These are phyloP conservation scores for Triplophysa bombifrons DNA, from an alignment of 2,797 vertebrate genomes.

Conservation along the genomic window DNA sequence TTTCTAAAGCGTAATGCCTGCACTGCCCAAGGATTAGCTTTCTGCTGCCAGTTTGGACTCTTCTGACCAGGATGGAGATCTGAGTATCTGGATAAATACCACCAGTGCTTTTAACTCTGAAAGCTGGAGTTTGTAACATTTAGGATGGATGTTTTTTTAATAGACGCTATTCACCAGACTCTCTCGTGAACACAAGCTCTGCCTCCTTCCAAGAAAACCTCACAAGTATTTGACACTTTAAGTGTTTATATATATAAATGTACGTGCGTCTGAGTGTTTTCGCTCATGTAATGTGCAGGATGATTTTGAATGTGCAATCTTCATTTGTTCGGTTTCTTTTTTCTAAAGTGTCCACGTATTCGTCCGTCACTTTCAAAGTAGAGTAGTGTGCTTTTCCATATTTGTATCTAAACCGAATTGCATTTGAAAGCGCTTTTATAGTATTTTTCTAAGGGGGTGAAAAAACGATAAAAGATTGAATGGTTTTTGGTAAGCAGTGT, in stretches of 20 bases:
- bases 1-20: not conserved
- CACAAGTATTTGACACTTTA: slow-evolving; percentile 58
- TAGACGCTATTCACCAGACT: slow-evolving; percentile 15
- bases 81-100: slow-evolving; percentile 37
- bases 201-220: slow-evolving; percentile 50
- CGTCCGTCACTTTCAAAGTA: slow-evolving; percentile 72
- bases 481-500: slow-evolving; percentile 73
- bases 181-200: slow-evolving; percentile 41
- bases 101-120: slow-evolving; percentile 44
- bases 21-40: slow-evolving; percentile 38
- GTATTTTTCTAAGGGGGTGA: slow-evolving; percentile 79
- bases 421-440: slow-evolving; percentile 79
- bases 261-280: slow-evolving; percentile 58
- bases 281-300: slow-evolving; percentile 49
- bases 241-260: slow-evolving; percentile 44
- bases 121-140: slow-evolving; percentile 23
- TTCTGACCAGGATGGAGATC: slow-evolving; percentile 19
- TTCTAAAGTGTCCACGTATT: slow-evolving; percentile 68
- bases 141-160: slow-evolving; percentile 20
- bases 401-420: slow-evolving; percentile 73
- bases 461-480: slow-evolving; percentile 64
- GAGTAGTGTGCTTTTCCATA: slow-evolving; percentile 74
- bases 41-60: slow-evolving; percentile 39
- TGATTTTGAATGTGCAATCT: slow-evolving; percentile 63
- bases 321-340: slow-evolving; percentile 70